Evolutionary conservation across 2,888 invertebrate genomes (phyloP).

Genomic region (Drosophila suboccidentalis): DNA sequence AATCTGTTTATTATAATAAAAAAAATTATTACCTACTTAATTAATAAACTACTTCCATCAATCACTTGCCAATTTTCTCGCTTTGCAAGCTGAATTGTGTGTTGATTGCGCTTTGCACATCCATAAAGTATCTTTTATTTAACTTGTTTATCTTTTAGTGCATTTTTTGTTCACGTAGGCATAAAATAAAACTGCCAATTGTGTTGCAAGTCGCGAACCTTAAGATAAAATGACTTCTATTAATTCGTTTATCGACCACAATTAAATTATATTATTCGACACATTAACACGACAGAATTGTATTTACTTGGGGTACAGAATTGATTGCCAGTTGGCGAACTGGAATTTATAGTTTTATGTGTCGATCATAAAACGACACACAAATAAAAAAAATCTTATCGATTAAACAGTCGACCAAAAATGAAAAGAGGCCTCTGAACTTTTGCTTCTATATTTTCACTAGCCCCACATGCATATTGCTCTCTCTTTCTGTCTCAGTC

Average conservation of each 20-base stretch:
- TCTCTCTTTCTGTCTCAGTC: neutral
- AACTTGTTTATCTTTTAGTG: neutral
- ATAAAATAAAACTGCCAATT: neutral
- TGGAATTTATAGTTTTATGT: neutral
- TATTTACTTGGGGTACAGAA: neutral
- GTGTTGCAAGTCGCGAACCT: neutral
- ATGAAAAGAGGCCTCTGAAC: conserved; percentile 10
- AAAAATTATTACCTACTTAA: neutral
- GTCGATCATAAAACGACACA: conserved; percentile 22
- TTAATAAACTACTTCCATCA: neutral
- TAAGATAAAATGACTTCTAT: neutral
- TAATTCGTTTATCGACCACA: neutral
- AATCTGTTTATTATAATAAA: neutral
- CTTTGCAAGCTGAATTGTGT: neutral
- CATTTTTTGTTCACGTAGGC: neutral
- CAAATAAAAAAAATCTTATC: conserved; percentile 49
- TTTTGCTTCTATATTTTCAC: neutral
- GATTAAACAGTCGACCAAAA: conserved; percentile 65
- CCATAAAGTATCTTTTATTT: conserved; percentile 10
- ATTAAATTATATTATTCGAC: conserved; percentile 1
- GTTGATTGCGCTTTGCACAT: conserved; percentile 1
- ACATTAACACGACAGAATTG: neutral
- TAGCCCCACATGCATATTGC: neutral
- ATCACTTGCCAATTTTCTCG: neutral
- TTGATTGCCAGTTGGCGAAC: neutral